Evolutionary conservation across 2,888 invertebrate species (phyloP).

Genomic region (Acrocyrtus sp.): DNA sequence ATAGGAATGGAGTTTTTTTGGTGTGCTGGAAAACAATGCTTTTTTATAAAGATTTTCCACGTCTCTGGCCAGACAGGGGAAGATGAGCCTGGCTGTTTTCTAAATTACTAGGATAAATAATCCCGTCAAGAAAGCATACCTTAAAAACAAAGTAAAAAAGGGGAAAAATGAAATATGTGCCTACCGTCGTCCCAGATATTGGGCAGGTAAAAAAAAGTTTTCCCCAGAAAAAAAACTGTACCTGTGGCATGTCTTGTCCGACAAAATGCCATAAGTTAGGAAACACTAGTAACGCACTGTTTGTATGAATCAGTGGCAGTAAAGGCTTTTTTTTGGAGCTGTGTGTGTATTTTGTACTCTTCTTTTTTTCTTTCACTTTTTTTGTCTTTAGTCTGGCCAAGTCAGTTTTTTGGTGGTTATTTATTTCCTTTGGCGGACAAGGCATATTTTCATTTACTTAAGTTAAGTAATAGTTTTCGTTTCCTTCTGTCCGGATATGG

Average conservation of each 20-base stretch:
- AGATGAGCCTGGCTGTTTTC: conserved; percentile 42
- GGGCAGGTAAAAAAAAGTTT: conserved; percentile 23
- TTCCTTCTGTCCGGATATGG: neutral
- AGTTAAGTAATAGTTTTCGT: neutral
- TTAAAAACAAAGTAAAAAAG: conserved; percentile 38
- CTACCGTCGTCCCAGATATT: conserved; percentile 28
- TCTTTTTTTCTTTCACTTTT: too few species aligned
- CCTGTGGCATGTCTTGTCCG: conserved; percentile 10
- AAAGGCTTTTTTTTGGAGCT: too few species aligned
- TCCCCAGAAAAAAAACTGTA: conserved; percentile 16
- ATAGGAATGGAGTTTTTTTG: too few species aligned
- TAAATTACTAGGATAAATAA: conserved; percentile 58
- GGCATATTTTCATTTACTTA: conserved; percentile 15
- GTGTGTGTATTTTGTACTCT: too few species aligned
- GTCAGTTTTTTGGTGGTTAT: conserved; percentile 36
- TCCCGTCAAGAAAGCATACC: conserved; percentile 42
- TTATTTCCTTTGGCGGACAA: conserved; percentile 28
- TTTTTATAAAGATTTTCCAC: too few species aligned
- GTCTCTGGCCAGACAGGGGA: conserved; percentile 12
- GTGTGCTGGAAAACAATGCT: too few species aligned
- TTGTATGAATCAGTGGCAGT: too few species aligned
- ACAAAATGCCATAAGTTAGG: too few species aligned
- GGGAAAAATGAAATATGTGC: conserved; percentile 52
- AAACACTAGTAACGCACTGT: too few species aligned
- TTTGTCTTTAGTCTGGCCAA: conserved; percentile 11